Evolutionary conservation across 37 sponge, comb jelly and placozoan species (phyloP), one percentile per base, ranked within the genome.

Genomic region (Dysidea cf. avara): DNA sequence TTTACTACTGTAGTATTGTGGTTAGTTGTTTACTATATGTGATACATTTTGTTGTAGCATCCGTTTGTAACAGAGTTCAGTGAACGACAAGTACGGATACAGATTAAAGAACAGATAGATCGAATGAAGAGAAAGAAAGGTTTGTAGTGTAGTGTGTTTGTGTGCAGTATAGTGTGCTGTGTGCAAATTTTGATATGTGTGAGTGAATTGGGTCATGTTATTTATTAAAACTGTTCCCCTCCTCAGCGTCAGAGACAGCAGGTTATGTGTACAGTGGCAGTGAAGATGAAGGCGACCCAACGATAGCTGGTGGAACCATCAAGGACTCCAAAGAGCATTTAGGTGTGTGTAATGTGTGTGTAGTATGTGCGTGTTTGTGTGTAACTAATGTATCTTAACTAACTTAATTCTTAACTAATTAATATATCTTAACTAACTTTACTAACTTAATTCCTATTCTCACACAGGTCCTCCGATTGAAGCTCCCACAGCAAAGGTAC

Each of bases 71-170:
- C 63, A 17, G 89, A 86, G 21, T 80, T 86, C 66, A 79, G 72
- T 29, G 93, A 92, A 56, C 53, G 91, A 18, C 59, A 66, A 24
- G 80, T 76, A 2, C 71, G 92, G 0, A 82, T 94, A 18, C 83
- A 84, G 64, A 72, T 94, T 21, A 82, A 82, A 63, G 94, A 94
- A 31, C 83, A 88, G 81, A 85, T 94, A 37, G 94, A 94, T 39
- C 33, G 87, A n/a, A 80, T 84, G 87, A 94, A 90, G 61, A 71
- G 87, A 17, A 87, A 88, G 73, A 85, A 82, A 64, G 36, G 80
- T 79, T 16, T 12, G n/a, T 43, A 5, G 9, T 9, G 5, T 43
- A 43, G 9, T 12, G 46, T 12, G 46, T 43, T 7, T 34, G 14
- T 6, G 31, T 39, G 16, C 43, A 17, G 48, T 64, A n/a, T n/a